Evolutionary conservation across 2,888 invertebrate species (phyloP).

Genomic region (Ctena decussata): DNA sequence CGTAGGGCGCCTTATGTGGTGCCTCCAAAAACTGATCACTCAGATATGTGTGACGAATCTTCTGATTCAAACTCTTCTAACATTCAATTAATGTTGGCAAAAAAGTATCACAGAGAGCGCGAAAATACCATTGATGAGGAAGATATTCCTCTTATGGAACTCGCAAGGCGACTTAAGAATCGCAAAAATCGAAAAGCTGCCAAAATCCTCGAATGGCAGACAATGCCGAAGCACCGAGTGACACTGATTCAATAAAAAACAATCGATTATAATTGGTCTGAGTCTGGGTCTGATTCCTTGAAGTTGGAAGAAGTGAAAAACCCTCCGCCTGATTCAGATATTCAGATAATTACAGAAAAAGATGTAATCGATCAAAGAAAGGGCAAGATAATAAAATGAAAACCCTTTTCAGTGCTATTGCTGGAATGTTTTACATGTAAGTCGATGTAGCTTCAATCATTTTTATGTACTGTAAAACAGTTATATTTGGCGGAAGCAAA

Average conservation of each 20-base stretch:
- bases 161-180: neutral
- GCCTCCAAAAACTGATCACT: neutral
- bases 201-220: neutral
- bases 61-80: neutral
- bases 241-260: neutral
- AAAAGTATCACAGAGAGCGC: neutral
- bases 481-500: no score
- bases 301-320: neutral
- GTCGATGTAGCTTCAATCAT: no score
- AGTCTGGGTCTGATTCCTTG: neutral
- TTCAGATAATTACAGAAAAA: no score
- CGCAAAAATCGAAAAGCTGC: neutral
- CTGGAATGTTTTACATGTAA: no score
- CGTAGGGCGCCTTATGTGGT: conserved; percentile 1
- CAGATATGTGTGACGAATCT: neutral
- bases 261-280: neutral
- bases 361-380: no score
- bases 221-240: neutral
- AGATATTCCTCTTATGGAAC: neutral
- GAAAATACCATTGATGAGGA: neutral
- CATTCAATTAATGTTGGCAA: neutral
- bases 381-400: no score
- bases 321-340: no score
- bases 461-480: no score
- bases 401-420: no score